Percentiles rank a stretch among this genome's conserved stretches.
phyloP scores from a whole-genome alignment of 2,113 vertebrate genomes.

The Albula goreensis region DNA sequence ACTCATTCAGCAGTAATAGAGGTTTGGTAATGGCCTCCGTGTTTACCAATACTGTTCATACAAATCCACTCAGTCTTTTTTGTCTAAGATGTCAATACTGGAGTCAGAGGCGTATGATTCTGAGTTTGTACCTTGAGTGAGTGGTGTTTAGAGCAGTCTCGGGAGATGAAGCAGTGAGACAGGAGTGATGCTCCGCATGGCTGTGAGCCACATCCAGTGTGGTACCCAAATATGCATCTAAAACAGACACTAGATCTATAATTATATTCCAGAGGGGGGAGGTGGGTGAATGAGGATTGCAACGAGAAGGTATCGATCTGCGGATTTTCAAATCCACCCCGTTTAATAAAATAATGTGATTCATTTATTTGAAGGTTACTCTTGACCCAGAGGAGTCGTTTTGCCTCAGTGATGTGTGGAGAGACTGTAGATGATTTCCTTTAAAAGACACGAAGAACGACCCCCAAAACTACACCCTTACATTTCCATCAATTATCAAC shows the following conservation, averaged over 20 bases:
- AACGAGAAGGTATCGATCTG: background rate
- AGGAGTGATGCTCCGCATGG: background rate
- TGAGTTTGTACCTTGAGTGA: background rate
- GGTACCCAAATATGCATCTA: background rate
- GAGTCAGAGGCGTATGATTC: background rate
- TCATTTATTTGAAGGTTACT: conserved; percentile 4
- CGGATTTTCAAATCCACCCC: background rate
- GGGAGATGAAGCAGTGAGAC: background rate
- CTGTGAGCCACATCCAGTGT: background rate
- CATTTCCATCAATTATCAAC: background rate
- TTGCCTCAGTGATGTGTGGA: background rate
- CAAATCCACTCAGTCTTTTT: background rate
- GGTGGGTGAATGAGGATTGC: background rate
- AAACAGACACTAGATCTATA: background rate
- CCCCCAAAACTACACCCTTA: background rate
- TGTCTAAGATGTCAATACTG: background rate
- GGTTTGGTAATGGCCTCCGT: background rate
- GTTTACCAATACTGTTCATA: background rate
- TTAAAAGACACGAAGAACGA: background rate
- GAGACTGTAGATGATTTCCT: background rate
- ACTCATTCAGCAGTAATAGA: background rate
- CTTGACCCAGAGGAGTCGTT: background rate
- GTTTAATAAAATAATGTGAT: background rate
- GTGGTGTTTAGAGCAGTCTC: background rate
- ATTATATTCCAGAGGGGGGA: background rate